Evolutionary conservation across 2,888 invertebrate genomes (phyloP).

Genomic region (Pheosia gnoma): DNA sequence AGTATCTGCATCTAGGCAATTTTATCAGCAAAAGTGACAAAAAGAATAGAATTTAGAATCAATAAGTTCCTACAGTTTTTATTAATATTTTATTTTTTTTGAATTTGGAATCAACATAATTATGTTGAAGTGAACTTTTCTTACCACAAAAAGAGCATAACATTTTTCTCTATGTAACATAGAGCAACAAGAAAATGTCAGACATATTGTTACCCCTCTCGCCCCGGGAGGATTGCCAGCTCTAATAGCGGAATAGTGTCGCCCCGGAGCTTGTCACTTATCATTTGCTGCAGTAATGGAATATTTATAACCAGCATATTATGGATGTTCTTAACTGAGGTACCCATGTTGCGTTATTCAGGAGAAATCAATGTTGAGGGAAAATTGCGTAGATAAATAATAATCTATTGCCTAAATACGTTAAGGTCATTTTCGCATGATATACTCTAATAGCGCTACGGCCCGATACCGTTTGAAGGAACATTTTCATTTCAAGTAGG

Average conservation of each 20-base stretch:
- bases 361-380: not conserved
- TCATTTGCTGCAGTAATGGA: conserved; percentile 47
- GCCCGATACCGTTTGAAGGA: too few species aligned
- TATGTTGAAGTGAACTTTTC: not conserved
- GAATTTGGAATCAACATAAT: not conserved
- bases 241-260: conserved; percentile 56
- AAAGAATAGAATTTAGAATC: too few species aligned
- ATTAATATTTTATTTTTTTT: not conserved
- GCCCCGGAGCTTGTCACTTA: conserved; percentile 49
- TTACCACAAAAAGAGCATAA: not conserved
- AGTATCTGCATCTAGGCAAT: too few species aligned
- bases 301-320: conserved; percentile 42
- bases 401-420: not conserved
- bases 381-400: not conserved
- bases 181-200: conserved; percentile 27
- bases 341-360: not conserved
- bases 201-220: conserved; percentile 44
- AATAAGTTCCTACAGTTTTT: too few species aligned
- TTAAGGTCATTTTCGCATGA: not conserved
- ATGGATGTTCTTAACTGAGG: conserved; percentile 2
- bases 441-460: too few species aligned
- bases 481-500: too few species aligned
- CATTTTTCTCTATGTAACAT: not conserved
- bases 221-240: conserved; percentile 37
- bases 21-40: too few species aligned